Base-by-base conservation (phyloP, 2,888 invertebrate genomes). In the Cephonodes hylas region DNA sequence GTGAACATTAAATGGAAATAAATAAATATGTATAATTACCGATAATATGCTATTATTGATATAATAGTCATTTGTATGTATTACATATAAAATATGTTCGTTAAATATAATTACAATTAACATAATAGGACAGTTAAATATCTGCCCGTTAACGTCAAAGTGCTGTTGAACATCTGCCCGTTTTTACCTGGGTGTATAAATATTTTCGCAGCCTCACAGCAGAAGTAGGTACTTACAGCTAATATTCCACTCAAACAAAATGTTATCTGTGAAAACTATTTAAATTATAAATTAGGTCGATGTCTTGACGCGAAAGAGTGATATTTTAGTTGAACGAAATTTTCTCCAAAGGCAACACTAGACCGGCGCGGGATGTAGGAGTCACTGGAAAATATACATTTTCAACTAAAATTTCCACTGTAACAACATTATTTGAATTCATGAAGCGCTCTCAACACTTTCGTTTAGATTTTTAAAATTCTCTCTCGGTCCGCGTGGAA, bases 381-480 rank as follows among this genome's bases (percentile, higher is more conserved):
- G 8, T 31, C 53, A 31, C 18, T 18, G 27, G 31, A 53, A 31
- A 48, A 59, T 59, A 59, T 59, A 59, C 45, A 45, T 59, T 48
- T 59, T 59, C 38, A 38, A 59, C 45, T 38, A 59, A 46, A 38
- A 46, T 46, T 61, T 34, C 22, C 13, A 18, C 27, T 42, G 42
- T 57, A 45, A 45, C 44, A 61, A 61, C 57, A 59, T 56, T 59
- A 60, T 63, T 59, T 60, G 18, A 59, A 60, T 63, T 60, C 59
- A 63, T 46, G 58, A 58, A 58, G 38, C 60, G 18, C 48, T 20
- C 63, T 65, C 67, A 65, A 64, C 66, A 66, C 66, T 66, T 65
- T 59, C 62, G 61, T 59, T 63, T 61, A 60, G 63, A 64, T 66
- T 66, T 59, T 66, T 62, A 64, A 70, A 67, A 63, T 66, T 62